A percentile compares a stretch with the other conserved stretches of the same genome.
phyloP scores from a whole-genome alignment of 92 coral and sea anemone genomes.

The Parazoanthus darwini region DNA sequence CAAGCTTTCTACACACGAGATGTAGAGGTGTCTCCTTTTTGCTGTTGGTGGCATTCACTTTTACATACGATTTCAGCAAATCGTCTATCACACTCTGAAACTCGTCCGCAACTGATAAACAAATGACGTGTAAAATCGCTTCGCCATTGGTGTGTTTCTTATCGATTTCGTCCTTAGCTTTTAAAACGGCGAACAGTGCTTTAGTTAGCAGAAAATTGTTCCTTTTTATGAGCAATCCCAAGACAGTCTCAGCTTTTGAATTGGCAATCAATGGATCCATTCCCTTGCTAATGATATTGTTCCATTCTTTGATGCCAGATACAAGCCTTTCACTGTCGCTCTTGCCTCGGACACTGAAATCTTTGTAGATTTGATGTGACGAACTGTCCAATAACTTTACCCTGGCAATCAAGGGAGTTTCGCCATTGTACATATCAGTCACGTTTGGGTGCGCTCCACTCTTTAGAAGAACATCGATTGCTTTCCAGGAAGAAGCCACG shows the following conservation, averaged over 20 bases:
- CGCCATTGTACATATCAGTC: constrained; percentile 18
- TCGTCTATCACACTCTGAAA: not conserved
- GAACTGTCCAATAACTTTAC: not conserved
- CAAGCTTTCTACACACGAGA: not conserved
- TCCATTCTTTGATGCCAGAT: not conserved
- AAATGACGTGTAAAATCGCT: no score
- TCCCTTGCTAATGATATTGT: not conserved
- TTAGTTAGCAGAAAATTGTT: not conserved
- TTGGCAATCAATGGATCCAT: not conserved
- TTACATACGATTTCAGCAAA: not conserved
- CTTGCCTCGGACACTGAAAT: no score
- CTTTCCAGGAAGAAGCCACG: not conserved
- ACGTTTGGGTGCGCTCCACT: constrained; percentile 3
- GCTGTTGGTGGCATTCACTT: not conserved
- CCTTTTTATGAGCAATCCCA: not conserved
- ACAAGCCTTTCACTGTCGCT: not conserved
- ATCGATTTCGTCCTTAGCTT: not conserved
- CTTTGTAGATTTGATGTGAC: not conserved
- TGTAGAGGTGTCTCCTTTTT: not conserved
- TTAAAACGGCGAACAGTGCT: not conserved
- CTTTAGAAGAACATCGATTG: not conserved
- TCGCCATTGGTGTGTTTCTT: not conserved
- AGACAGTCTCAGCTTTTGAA: not conserved
- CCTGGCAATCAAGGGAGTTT: constrained; percentile 18
- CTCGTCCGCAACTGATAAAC: not conserved